Percentiles rank a stretch among this genome's conserved stretches.
Evolutionary conservation across 2,797 vertebrate species (phyloP).

Genomic region (Odontamblyopus lacepedii): DNA sequence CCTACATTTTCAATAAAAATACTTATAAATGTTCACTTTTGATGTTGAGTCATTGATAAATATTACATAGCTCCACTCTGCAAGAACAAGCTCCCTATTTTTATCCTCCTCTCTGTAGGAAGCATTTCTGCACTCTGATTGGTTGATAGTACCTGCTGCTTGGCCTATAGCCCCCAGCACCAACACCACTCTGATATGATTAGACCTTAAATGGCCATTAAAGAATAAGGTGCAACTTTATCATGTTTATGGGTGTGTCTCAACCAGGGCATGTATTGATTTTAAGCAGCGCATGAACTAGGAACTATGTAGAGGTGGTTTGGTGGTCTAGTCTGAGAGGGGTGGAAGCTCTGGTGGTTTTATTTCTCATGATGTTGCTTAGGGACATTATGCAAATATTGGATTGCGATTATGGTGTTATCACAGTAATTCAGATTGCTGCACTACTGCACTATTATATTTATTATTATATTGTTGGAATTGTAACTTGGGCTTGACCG

Average conservation of each 20-base stretch:
- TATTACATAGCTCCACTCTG: constrained; percentile 62
- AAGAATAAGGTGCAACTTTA: constrained; percentile 8
- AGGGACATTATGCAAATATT: too few relatives aligned
- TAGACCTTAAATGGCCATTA: constrained; percentile 24
- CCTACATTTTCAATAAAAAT: constrained; percentile 23
- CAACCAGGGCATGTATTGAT: not conserved
- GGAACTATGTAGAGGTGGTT: not conserved
- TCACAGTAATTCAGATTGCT: too few relatives aligned
- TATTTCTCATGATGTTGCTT: too few relatives aligned
- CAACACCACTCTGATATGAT: constrained; percentile 31
- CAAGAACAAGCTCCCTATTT: constrained; percentile 60
- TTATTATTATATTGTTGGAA: too few relatives aligned
- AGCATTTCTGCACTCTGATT: constrained; percentile 55
- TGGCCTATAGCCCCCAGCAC: constrained; percentile 31
- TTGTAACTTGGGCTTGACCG: too few relatives aligned
- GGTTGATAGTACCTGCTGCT: constrained; percentile 60
- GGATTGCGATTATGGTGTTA: too few relatives aligned
- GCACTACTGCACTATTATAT: too few relatives aligned
- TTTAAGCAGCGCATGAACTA: not conserved
- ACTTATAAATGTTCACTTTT: constrained; percentile 42
- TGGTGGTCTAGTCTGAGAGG: not conserved
- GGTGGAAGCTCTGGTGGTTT: not conserved
- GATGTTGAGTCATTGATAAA: constrained; percentile 57
- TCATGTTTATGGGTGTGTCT: not conserved
- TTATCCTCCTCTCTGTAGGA: constrained; percentile 62